These are phyloP conservation scores for Cynaeus angustus DNA, from an alignment of 2,888 invertebrate species.

Conservation along the genomic window DNA sequence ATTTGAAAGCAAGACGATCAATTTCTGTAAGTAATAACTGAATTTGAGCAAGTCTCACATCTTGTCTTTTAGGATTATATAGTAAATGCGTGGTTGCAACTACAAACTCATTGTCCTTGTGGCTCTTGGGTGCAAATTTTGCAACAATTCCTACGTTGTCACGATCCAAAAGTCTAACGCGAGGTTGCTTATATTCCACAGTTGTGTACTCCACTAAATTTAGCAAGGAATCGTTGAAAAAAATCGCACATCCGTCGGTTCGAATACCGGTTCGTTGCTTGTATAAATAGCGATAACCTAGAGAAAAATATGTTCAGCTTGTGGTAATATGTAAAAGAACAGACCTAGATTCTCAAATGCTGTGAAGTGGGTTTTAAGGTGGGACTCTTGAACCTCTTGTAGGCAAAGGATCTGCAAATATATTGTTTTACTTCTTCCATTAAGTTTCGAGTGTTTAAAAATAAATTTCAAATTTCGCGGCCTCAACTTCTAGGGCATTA, in stretches of 20 bases:
- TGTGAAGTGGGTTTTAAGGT: conserved; percentile 75
- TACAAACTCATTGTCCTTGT: conserved; percentile 76
- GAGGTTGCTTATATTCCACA: conserved; percentile 82
- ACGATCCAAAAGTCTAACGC: conserved; percentile 81
- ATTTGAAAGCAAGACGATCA: conserved; percentile 81
- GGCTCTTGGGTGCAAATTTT: conserved; percentile 79
- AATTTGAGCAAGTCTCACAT: conserved; percentile 92
- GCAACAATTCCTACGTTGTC: conserved; percentile 92
- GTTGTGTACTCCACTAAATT: conserved; percentile 77
- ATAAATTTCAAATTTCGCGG: too few species aligned
- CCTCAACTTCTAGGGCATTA: too few species aligned
- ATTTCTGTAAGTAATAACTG: conserved; percentile 89
- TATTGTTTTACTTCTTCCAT: conserved; percentile 12
- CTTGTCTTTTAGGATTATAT: conserved; percentile 92
- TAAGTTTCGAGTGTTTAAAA: background rate
- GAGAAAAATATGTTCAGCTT: background rate
- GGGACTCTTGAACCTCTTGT: conserved; percentile 92
- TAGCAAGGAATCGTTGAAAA: conserved; percentile 82
- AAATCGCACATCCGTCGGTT: conserved; percentile 93
- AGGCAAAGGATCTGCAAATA: conserved; percentile 83
- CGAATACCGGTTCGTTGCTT: conserved; percentile 88
- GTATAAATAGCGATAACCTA: conserved; percentile 84
- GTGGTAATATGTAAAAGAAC: conserved; percentile 2
- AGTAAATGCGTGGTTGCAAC: conserved; percentile 96
- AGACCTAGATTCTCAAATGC: conserved; percentile 69